Evolutionary conservation across 1,140 invertebrate genomes (phyloP).

Genomic region (Acromyrmex echinatior): DNA sequence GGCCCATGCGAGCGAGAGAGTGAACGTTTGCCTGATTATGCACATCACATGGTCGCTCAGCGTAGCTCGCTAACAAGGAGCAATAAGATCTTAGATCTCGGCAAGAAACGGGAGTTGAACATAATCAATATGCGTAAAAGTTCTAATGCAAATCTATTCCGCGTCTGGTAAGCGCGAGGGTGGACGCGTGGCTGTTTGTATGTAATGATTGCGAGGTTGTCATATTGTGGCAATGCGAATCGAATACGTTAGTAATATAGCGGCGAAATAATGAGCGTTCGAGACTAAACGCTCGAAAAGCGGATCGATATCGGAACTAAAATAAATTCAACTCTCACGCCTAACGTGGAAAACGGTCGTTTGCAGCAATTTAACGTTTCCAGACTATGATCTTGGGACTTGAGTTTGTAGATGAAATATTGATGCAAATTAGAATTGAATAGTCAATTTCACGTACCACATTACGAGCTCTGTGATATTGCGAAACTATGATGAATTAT

Average conservation of each 20-base stretch:
- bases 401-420: slow-evolving; percentile 20
- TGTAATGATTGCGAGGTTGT: slow-evolving; percentile 37
- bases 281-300: slow-evolving; percentile 13
- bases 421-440: slow-evolving; percentile 20
- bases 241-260: slow-evolving; percentile 31
- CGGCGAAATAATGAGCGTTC: slow-evolving; percentile 28
- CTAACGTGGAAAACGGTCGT: slow-evolving; percentile 18
- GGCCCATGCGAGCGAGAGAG: slow-evolving; percentile 41
- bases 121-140: slow-evolving; percentile 58
- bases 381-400: slow-evolving; percentile 7
- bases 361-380: slow-evolving; percentile 34
- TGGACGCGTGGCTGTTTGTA: slow-evolving; percentile 57
- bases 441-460: slow-evolving; percentile 2
- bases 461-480: slow-evolving; percentile 19
- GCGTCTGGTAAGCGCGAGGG: slow-evolving; percentile 53
- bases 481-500: slow-evolving; percentile 17
- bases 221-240: slow-evolving; percentile 35
- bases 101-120: slow-evolving; percentile 51
- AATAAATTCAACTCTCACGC: slow-evolving; percentile 32
- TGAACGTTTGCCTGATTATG: slow-evolving; percentile 59
- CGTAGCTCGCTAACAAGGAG: slow-evolving; percentile 32
- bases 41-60: slow-evolving; percentile 49
- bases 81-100: slow-evolving; percentile 56
- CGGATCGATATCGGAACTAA: slow-evolving; percentile 28
- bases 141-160: slow-evolving; percentile 63